Evolutionary conservation across 2,113 vertebrate species (phyloP).

Genomic region (Todiramphus saurophagus): DNA sequence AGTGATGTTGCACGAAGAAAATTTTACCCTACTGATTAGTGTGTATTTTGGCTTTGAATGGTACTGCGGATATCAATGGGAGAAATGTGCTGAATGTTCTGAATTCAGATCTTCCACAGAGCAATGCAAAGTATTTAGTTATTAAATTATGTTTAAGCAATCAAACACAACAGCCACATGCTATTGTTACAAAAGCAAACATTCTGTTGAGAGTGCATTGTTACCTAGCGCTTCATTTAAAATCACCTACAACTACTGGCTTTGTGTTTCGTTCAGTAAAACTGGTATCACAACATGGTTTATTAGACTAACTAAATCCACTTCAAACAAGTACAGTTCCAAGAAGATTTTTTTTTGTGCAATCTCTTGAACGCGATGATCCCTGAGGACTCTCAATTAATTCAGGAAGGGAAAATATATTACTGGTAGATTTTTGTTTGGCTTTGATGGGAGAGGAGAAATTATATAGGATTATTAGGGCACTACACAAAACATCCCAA

Average conservation of each 20-base stretch:
- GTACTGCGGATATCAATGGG: not conserved
- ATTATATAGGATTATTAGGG: not conserved
- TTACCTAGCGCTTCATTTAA: not conserved
- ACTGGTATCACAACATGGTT: not conserved
- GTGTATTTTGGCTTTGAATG: slow-evolving; percentile 15
- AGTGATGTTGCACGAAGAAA: not conserved
- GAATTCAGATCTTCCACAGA: slow-evolving; percentile 6
- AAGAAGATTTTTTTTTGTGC: not conserved
- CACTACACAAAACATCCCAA: not conserved
- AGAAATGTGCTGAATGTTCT: slow-evolving; percentile 55
- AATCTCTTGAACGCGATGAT: not conserved
- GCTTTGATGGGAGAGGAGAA: not conserved
- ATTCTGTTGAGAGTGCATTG: not conserved
- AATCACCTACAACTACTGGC: not conserved
- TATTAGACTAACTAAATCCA: not conserved
- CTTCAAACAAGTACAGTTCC: not conserved
- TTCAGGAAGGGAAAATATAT: not conserved
- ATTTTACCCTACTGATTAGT: not conserved
- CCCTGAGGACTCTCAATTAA: not conserved
- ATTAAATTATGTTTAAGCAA: not conserved
- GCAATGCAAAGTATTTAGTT: not conserved
- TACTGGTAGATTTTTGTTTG: not conserved
- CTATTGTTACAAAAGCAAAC: not conserved
- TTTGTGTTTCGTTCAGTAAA: not conserved
- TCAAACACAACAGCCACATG: not conserved